A percentile compares a stretch with the other conserved stretches of the same genome.
phyloP scores from a whole-genome alignment of 2,797 vertebrate genomes.

The Erethizon dorsatum region DNA sequence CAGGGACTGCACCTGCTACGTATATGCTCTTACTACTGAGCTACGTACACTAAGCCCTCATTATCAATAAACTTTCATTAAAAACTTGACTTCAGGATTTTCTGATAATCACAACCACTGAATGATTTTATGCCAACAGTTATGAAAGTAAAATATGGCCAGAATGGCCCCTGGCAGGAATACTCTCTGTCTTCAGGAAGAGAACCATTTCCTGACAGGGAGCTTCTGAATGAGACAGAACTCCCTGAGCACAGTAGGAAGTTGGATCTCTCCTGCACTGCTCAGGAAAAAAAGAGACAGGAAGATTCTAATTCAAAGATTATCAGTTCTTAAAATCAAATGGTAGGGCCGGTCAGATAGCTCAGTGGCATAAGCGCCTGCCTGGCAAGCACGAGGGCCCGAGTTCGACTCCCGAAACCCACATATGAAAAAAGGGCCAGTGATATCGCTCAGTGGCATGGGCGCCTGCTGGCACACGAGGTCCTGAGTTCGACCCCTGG shows the following conservation, averaged over 20 bases:
- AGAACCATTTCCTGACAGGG: background rate
- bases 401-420: no score
- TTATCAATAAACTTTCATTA: background rate
- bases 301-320: background rate
- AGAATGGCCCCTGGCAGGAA: background rate
- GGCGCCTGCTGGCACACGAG: no score
- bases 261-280: background rate
- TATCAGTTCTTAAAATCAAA: background rate
- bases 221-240: background rate
- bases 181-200: background rate
- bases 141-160: background rate
- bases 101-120: conserved; percentile 20
- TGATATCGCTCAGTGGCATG: no score
- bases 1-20: no score
- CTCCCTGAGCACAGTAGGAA: background rate
- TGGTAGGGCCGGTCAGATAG: no score
- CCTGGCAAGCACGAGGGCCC: no score
- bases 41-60: background rate
- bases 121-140: background rate
- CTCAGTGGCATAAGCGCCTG: no score
- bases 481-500: no score
- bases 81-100: background rate
- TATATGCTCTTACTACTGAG: no score
- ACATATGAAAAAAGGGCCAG: no score
- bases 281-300: background rate